phyloP scores from a whole-genome alignment of 2,888 invertebrate genomes.

The Bibio marci region DNA sequence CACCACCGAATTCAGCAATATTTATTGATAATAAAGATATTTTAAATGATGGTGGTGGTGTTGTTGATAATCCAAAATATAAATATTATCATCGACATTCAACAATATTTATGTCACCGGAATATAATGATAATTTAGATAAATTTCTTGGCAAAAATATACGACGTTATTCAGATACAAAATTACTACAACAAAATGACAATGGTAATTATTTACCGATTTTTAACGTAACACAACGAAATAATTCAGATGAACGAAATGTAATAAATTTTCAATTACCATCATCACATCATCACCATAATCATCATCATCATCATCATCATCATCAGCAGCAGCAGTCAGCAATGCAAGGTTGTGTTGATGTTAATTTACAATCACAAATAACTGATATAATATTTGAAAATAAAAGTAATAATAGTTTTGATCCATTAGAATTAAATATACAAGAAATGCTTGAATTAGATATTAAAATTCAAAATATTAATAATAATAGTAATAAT shows the following conservation, averaged over 20 bases:
- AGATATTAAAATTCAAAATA: constrained; percentile 19
- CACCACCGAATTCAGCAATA: constrained; percentile 29
- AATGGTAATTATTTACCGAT: constrained; percentile 9
- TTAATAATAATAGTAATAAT: no score
- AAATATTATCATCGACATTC: constrained; percentile 25
- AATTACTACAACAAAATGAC: constrained; percentile 20
- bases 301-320: no score
- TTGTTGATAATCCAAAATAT: constrained; percentile 23
- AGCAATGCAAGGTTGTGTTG: no score
- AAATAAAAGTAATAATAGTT: constrained; percentile 25
- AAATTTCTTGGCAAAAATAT: constrained; percentile 21
- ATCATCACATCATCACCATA: no score
- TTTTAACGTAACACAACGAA: constrained; percentile 6
- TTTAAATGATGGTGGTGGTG: constrained; percentile 26
- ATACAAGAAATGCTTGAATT: constrained; percentile 32
- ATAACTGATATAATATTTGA: constrained; percentile 18
- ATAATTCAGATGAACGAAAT: no score
- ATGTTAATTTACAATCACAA: constrained; percentile 11
- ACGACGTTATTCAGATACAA: constrained; percentile 29
- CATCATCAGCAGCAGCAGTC: no score
- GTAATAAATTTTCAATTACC: no score
- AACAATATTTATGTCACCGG: constrained; percentile 18
- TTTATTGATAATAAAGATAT: constrained; percentile 30
- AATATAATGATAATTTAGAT: constrained; percentile 16
- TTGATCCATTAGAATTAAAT: constrained; percentile 32